phyloP scores from a whole-genome alignment of 2,113 vertebrate genomes.

The Tricholaema leucomelas region DNA sequence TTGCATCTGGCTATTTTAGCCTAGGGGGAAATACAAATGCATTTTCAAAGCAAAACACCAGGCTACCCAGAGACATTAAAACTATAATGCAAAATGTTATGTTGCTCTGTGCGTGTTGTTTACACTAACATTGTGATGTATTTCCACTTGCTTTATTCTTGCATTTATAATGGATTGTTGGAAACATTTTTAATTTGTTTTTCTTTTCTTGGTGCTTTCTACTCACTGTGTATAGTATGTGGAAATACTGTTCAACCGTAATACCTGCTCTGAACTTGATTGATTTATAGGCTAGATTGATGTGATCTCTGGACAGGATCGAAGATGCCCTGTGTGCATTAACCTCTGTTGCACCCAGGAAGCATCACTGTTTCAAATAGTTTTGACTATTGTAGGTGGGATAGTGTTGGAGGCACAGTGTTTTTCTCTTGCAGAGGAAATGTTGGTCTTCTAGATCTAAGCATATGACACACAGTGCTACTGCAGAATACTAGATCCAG shows the following conservation, averaged over 20 bases:
- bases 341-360: background rate
- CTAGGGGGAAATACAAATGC: background rate
- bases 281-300: background rate
- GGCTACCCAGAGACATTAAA: background rate
- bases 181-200: background rate
- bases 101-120: background rate
- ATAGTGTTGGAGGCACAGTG: background rate
- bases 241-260: background rate
- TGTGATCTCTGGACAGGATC: background rate
- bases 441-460: background rate
- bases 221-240: background rate
- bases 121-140: background rate
- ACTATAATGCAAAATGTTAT: background rate
- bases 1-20: background rate
- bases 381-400: background rate
- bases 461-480: background rate
- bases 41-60: background rate
- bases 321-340: background rate
- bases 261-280: background rate
- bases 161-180: background rate
- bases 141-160: background rate
- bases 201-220: background rate
- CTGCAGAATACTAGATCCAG: background rate
- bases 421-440: background rate
- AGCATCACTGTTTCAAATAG: background rate